Conservation (phyloP, 2,888 invertebrate genomes). For the Platerodrilus igneus region DNA sequence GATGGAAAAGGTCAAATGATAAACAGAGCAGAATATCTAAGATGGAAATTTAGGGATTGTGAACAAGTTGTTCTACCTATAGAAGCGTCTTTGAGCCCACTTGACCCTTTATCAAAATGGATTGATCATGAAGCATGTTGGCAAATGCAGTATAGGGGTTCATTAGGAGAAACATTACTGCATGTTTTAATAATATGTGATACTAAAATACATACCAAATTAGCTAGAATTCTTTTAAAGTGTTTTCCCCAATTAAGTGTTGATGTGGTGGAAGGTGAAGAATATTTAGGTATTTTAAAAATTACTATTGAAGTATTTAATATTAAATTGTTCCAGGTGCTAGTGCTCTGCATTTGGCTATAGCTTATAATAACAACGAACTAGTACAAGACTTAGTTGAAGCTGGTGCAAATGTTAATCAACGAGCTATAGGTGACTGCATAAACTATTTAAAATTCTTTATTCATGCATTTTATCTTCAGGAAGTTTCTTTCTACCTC, state of each 20-base stretch:
- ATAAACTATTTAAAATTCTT: too few relatives aligned
- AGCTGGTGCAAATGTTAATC: conserved; percentile 86
- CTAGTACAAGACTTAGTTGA: conserved; percentile 89
- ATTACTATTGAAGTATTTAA: conserved; percentile 14
- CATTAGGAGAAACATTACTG: conserved; percentile 89
- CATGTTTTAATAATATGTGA: conserved; percentile 95
- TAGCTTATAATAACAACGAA: conserved; percentile 94
- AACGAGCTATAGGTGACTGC: conserved; percentile 92
- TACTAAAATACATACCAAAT: conserved; percentile 71
- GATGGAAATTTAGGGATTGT: conserved; percentile 86
- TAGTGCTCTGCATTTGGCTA: conserved; percentile 90
- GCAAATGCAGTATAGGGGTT: conserved; percentile 95
- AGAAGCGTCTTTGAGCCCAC: conserved; percentile 76
- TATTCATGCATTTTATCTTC: too few relatives aligned
- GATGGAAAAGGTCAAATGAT: conserved; percentile 80
- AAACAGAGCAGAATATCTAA: conserved; percentile 80
- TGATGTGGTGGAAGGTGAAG: conserved; percentile 96
- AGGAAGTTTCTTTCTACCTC: conserved; percentile 90
- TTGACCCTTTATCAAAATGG: conserved; percentile 86
- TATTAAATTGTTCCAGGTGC: conserved; percentile 58
- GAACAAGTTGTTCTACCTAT: conserved; percentile 83
- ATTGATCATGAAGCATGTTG: conserved; percentile 91
- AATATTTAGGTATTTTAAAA: conserved; percentile 72
- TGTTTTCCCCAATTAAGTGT: conserved; percentile 86
- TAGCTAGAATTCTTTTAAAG: conserved; percentile 85